These are phyloP conservation scores for Lepetodrilus schrolli DNA, from an alignment of 2,888 invertebrate genomes.

Conservation along the genomic window DNA sequence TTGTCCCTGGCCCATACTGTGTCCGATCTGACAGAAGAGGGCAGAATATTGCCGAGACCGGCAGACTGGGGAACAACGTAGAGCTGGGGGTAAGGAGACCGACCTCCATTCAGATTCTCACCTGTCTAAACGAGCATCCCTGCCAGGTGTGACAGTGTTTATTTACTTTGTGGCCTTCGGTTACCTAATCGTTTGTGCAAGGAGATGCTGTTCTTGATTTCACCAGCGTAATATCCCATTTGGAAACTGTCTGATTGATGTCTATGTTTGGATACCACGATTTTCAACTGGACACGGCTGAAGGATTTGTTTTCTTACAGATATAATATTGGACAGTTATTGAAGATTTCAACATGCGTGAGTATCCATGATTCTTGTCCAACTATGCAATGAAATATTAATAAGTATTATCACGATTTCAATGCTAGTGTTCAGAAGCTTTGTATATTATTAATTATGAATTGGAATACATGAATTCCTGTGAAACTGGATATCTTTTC, in stretches of 20 bases:
- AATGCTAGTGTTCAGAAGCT: too few relatives aligned
- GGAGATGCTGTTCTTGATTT: constrained; percentile 5
- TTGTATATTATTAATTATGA: too few relatives aligned
- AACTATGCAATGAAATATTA: neutral
- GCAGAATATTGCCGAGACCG: too few relatives aligned
- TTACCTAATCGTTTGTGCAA: neutral
- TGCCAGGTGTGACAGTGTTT: constrained; percentile 18
- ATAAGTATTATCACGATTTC: too few relatives aligned
- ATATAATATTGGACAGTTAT: too few relatives aligned
- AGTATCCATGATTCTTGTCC: neutral
- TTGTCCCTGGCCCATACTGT: neutral
- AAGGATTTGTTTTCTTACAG: too few relatives aligned
- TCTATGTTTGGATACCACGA: too few relatives aligned
- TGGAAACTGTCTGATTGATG: neutral
- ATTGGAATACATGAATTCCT: too few relatives aligned
- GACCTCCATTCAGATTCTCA: constrained; percentile 4
- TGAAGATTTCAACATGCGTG: too few relatives aligned
- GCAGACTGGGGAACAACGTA: neutral
- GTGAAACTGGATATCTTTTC: too few relatives aligned
- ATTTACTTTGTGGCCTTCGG: neutral
- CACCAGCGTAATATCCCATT: neutral
- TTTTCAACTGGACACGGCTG: too few relatives aligned
- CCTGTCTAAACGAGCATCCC: constrained; percentile 8
- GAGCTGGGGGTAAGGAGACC: neutral
- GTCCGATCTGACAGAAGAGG: neutral